phyloP scores from a whole-genome alignment of 1,140 invertebrate genomes.

The Chymomyza costata region DNA sequence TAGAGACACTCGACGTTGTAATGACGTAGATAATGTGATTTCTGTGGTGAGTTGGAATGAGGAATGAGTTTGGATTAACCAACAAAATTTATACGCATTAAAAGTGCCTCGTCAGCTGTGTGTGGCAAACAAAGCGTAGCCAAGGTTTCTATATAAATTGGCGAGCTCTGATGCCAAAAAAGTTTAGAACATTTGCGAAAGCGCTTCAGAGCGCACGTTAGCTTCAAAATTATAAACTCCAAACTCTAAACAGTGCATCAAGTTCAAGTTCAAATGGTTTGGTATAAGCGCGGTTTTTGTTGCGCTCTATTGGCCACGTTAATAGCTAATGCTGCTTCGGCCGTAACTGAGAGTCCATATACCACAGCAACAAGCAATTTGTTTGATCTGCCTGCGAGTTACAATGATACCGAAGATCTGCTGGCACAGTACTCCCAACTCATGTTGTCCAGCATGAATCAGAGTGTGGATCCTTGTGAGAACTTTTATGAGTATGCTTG shows the following conservation, averaged over 20 bases:
- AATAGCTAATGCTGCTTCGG: constrained; percentile 11
- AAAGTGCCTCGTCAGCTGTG: constrained; percentile 49
- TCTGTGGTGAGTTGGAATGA: constrained; percentile 46
- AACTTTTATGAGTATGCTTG: constrained; percentile 85
- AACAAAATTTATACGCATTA: constrained; percentile 18
- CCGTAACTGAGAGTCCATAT: not conserved
- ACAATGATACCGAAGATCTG: constrained; percentile 48
- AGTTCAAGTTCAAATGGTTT: constrained; percentile 23
- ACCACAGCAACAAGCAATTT: constrained; percentile 28
- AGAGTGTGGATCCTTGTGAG: constrained; percentile 81
- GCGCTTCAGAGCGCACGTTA: constrained; percentile 27
- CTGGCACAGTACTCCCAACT: constrained; percentile 49
- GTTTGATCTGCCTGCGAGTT: constrained; percentile 28
- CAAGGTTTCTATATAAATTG: constrained; percentile 47
- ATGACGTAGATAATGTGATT: constrained; percentile 63
- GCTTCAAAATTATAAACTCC: constrained; percentile 1
- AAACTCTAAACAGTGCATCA: constrained; percentile 11
- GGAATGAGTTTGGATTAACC: not conserved
- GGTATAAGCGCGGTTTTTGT: not conserved
- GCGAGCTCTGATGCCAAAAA: constrained; percentile 32
- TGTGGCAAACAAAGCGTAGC: constrained; percentile 44
- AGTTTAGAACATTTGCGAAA: constrained; percentile 62
- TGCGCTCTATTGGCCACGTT: constrained; percentile 42
- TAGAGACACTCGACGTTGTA: too few relatives aligned
- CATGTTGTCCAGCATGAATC: constrained; percentile 56